Conservation (phyloP, 2,888 invertebrate genomes). For the Isoperla grammatica region DNA sequence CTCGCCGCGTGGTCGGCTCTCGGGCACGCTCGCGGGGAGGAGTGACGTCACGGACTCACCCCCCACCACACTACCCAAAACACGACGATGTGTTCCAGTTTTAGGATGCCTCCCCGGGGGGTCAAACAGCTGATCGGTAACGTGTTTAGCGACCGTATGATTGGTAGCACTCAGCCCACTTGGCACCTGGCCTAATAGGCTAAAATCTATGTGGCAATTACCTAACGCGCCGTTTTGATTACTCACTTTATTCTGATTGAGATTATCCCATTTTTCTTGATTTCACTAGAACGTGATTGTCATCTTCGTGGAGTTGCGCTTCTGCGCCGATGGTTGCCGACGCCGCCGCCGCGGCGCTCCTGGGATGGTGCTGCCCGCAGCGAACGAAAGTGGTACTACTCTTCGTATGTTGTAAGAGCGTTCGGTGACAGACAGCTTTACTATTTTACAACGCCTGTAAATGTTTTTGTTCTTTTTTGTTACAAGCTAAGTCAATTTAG, state of each 20-base stretch:
- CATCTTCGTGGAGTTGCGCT: neutral
- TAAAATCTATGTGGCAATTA: too few relatives aligned
- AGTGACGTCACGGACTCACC: neutral
- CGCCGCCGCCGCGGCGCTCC: neutral
- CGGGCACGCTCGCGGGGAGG: neutral
- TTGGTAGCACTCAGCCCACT: neutral
- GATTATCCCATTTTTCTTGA: too few relatives aligned
- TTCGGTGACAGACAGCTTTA: neutral
- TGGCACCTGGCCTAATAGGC: too few relatives aligned
- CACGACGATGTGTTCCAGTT: conserved; percentile 14
- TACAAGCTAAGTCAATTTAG: conserved; percentile 13
- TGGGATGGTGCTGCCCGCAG: neutral
- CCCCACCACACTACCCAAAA: conserved; percentile 3
- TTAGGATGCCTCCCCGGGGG: conserved; percentile 5
- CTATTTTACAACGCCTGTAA: conserved; percentile 8
- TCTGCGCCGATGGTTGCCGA: neutral
- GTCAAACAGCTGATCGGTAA: conserved; percentile 14
- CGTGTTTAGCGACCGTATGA: neutral
- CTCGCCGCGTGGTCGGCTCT: neutral
- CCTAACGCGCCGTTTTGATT: too few relatives aligned
- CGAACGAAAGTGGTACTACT: conserved; percentile 2
- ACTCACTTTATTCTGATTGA: too few relatives aligned
- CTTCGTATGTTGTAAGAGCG: neutral
- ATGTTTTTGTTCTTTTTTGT: conserved; percentile 11
- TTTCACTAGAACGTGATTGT: too few relatives aligned